A percentile compares a stretch with the other conserved stretches of the same genome.
phyloP scores from a whole-genome alignment of 2,888 invertebrate species.

The Pseudolycoriella hygida region DNA sequence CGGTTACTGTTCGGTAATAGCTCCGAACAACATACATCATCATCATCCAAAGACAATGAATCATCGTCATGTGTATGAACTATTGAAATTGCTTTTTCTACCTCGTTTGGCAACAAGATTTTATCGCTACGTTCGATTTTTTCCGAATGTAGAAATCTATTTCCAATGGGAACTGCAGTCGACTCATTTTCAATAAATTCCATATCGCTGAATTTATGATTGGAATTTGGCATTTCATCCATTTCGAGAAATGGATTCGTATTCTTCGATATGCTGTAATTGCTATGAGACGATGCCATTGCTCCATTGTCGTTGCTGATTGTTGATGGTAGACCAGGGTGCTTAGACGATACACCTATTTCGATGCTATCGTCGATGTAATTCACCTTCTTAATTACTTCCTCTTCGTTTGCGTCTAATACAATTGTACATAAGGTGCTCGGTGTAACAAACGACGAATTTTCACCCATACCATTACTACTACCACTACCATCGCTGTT shows the following conservation, averaged over 20 bases:
- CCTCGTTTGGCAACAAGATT: slow-evolving; percentile 2
- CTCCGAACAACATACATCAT: slow-evolving; percentile 1
- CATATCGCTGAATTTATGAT: slow-evolving; percentile 7
- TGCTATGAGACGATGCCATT: not conserved
- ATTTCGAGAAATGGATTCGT: slow-evolving; percentile 9
- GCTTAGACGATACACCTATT: too few species aligned
- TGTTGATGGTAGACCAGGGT: not conserved
- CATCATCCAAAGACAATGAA: not conserved
- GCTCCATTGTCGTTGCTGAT: not conserved
- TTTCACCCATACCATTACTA: not conserved
- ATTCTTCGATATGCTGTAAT: not conserved
- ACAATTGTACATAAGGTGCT: not conserved
- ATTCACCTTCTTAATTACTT: not conserved
- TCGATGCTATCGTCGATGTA: not conserved
- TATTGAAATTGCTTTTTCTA: slow-evolving; percentile 1
- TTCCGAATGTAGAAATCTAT: not conserved
- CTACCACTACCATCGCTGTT: not conserved
- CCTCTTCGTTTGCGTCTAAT: not conserved
- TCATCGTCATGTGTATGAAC: slow-evolving; percentile 3
- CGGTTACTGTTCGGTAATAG: not conserved
- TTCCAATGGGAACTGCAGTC: not conserved
- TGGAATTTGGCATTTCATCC: slow-evolving; percentile 7
- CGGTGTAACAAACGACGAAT: not conserved
- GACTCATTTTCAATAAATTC: slow-evolving; percentile 1
- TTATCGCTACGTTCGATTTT: not conserved